A percentile compares a stretch with the other conserved stretches of the same genome.
Conservation (phyloP, 2,113 vertebrate species). For the Lagopus muta region DNA sequence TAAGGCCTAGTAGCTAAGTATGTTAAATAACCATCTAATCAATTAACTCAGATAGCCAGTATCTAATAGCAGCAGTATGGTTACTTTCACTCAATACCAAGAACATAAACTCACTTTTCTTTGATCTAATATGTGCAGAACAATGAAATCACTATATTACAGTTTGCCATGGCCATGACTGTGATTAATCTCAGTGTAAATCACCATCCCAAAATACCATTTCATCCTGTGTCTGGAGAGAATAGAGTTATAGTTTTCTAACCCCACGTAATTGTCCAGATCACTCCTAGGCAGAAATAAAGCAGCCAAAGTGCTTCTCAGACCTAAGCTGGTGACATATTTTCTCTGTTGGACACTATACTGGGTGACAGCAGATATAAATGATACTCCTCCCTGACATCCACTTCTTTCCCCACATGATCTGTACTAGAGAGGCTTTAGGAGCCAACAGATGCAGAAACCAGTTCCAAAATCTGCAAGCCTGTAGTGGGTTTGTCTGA, state of each 20-base stretch:
- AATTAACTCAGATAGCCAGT: not conserved
- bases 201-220: not conserved
- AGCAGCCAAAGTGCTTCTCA: not conserved
- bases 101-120: not conserved
- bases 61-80: not conserved
- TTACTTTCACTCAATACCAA: not conserved
- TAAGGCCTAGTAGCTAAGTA: not conserved
- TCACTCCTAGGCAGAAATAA: not conserved
- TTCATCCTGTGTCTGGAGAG: not conserved
- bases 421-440: not conserved
- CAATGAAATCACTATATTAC: not conserved
- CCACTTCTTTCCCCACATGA: not conserved
- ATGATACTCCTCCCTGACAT: not conserved
- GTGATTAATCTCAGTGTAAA: conserved; percentile 15
- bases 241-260: conserved; percentile 1
- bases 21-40: not conserved
- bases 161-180: not conserved
- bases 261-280: not conserved
- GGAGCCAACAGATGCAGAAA: not conserved
- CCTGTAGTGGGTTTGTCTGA: not conserved
- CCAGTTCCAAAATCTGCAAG: not conserved
- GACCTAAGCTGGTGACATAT: not conserved
- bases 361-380: not conserved
- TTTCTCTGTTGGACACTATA: not conserved
- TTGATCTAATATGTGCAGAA: not conserved